A percentile compares a stretch with the other conserved stretches of the same genome.
phyloP scores from a whole-genome alignment of 2,797 vertebrate species.

The Crocodylus rhombifer region DNA sequence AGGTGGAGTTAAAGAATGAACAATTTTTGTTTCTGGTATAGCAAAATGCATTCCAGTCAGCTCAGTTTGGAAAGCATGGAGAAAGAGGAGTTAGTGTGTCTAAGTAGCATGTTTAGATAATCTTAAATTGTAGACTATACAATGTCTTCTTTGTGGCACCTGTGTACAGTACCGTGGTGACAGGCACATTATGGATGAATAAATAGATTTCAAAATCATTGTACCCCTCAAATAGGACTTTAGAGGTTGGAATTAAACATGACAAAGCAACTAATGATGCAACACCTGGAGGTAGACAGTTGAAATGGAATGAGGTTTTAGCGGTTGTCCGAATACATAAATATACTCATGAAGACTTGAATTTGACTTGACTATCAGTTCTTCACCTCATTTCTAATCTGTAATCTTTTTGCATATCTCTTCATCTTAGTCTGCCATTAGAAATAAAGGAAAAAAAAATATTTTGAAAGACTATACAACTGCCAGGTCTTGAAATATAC shows the following conservation, averaged over 20 bases:
- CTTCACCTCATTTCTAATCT: not conserved
- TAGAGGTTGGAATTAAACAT: constrained; percentile 14
- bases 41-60: not conserved
- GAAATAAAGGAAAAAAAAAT: not conserved
- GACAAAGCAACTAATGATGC: not conserved
- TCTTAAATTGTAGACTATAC: not conserved
- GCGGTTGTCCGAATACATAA: not conserved
- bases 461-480: not conserved
- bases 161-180: not conserved
- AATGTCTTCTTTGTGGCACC: not conserved
- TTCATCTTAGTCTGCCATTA: not conserved
- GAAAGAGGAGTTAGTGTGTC: not conserved
- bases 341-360: not conserved
- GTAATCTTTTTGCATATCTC: not conserved
- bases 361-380: not conserved
- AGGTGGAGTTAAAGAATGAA: not conserved
- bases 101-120: not conserved
- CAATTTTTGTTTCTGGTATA: not conserved
- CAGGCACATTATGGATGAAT: not conserved
- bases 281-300: not conserved
- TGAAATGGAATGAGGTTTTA: constrained; percentile 27
- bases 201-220: not conserved
- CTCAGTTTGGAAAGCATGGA: not conserved
- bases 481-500: not conserved
- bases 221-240: not conserved